Percentiles rank a stretch among this genome's conserved stretches.
Conservation (phyloP, 2,113 vertebrate genomes). For the Neotoma lepida region DNA sequence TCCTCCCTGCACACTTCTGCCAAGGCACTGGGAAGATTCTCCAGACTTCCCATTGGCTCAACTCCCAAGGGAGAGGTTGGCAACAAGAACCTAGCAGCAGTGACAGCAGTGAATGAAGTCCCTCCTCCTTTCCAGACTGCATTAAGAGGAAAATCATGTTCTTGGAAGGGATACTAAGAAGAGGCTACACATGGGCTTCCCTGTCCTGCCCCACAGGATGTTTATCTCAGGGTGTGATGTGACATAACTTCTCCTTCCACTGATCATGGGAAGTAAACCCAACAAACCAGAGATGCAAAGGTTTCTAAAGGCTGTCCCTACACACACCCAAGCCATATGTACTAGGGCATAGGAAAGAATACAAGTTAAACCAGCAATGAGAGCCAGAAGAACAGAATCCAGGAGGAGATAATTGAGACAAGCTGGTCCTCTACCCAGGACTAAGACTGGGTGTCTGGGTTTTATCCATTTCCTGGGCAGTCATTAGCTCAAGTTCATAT, state of each 20-base stretch:
- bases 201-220: neutral
- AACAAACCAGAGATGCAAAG: neutral
- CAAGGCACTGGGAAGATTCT: slow-evolving; percentile 12
- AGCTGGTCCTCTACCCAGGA: neutral
- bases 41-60: slow-evolving; percentile 69
- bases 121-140: neutral
- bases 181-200: neutral
- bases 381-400: neutral
- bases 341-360: neutral
- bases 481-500: neutral
- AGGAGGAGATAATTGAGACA: neutral
- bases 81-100: neutral
- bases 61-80: slow-evolving; percentile 15
- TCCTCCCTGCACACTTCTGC: slow-evolving; percentile 60
- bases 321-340: neutral
- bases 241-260: neutral
- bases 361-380: neutral
- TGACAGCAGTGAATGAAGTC: neutral
- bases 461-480: neutral
- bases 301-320: neutral
- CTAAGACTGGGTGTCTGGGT: neutral
- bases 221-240: neutral
- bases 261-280: neutral
- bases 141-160: neutral
- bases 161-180: neutral